These are phyloP conservation scores for Nymphalis c-album DNA, from an alignment of 2,888 invertebrate genomes.

Conservation along the genomic window DNA sequence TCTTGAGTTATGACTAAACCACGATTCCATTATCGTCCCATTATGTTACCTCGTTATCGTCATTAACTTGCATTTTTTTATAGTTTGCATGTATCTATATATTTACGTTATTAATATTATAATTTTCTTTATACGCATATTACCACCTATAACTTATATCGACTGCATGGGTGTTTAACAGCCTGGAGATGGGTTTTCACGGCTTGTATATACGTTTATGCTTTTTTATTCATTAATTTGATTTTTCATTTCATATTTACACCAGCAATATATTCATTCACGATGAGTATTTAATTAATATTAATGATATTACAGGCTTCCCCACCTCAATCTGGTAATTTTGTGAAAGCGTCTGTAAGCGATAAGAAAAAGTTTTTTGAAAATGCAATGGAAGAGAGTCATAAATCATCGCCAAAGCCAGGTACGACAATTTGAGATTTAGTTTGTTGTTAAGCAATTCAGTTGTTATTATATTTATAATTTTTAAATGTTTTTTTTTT, in stretches of 20 bases:
- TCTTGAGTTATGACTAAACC: constrained; percentile 63
- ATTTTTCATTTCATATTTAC: constrained; percentile 42
- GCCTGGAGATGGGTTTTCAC: constrained; percentile 69
- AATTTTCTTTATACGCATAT: constrained; percentile 51
- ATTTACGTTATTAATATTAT: constrained; percentile 53
- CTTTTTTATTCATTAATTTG: constrained; percentile 64
- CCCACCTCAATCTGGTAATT: constrained; percentile 86
- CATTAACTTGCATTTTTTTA: constrained; percentile 73
- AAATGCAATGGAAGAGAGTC: constrained; percentile 96
- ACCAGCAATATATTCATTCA: neutral
- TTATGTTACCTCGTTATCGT: constrained; percentile 62
- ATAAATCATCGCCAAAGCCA: constrained; percentile 91
- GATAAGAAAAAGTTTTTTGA: constrained; percentile 98
- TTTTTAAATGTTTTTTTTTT: too few relatives aligned
- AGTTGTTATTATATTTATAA: too few relatives aligned
- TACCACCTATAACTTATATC: constrained; percentile 43
- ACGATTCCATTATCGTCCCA: constrained; percentile 60
- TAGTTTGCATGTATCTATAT: constrained; percentile 76
- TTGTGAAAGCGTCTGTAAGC: constrained; percentile 92
- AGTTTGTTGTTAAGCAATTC: too few relatives aligned
- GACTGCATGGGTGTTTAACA: constrained; percentile 75
- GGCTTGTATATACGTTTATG: constrained; percentile 70
- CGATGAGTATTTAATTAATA: neutral
- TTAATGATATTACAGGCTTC: constrained; percentile 70
- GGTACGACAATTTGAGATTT: constrained; percentile 70